Evolutionary conservation across 35 echinoderm and acorn worm genomes (phyloP).

Genomic region (Patiria miniata): DNA sequence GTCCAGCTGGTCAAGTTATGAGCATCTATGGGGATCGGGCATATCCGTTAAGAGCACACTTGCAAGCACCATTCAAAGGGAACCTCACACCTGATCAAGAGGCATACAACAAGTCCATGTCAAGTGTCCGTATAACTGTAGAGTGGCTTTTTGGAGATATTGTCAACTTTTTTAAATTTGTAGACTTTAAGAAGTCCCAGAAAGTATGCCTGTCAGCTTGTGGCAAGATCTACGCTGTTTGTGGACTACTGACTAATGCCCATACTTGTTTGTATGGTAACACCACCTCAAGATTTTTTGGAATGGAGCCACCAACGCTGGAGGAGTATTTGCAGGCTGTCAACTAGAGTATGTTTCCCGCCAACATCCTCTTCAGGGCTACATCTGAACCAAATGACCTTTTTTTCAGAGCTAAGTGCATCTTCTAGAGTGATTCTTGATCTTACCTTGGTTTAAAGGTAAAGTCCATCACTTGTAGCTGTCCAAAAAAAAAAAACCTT

Average conservation of each 20-base stretch:
- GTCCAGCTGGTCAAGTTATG: constrained; percentile 43
- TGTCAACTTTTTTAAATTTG: constrained; percentile 61
- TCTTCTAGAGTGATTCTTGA: no score
- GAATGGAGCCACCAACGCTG: constrained; percentile 38
- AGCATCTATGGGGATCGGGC: constrained; percentile 69
- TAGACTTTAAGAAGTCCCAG: constrained; percentile 71
- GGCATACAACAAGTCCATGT: constrained; percentile 27
- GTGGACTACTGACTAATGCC: constrained; percentile 47
- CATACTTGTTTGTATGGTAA: constrained; percentile 63
- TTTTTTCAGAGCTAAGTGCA: no score
- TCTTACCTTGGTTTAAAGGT: no score
- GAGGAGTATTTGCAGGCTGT: constrained; percentile 59
- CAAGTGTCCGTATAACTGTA: constrained; percentile 42
- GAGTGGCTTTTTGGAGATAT: constrained; percentile 87
- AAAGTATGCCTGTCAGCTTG: constrained; percentile 62
- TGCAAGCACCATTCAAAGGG: constrained; percentile 26
- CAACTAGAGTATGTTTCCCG: no score
- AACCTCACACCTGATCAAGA: neutral
- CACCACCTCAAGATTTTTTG: constrained; percentile 51
- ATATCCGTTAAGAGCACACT: constrained; percentile 28
- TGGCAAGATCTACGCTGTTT: constrained; percentile 49
- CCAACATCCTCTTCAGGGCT: no score
- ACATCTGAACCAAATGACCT: no score
- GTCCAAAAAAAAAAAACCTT: no score
- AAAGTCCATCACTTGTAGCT: no score